Evolutionary conservation across 2,888 invertebrate genomes (phyloP).

Genomic region (Drosophila lacicola): DNA sequence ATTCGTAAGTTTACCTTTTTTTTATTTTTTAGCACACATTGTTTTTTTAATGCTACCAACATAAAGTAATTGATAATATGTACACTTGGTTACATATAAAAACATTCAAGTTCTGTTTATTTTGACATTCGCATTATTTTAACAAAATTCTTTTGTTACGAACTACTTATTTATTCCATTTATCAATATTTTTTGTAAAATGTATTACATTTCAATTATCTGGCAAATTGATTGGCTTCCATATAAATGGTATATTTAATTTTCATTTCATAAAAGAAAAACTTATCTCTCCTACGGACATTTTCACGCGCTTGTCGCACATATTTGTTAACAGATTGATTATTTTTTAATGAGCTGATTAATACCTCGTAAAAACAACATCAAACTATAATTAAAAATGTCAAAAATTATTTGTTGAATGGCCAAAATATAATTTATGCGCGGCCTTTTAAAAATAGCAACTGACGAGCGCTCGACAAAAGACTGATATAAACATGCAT

Average conservation of each 20-base stretch:
- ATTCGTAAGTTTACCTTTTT: not conserved
- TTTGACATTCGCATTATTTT: too few species aligned
- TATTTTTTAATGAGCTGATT: constrained; percentile 53
- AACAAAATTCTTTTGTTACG: not conserved
- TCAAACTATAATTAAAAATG: constrained; percentile 39
- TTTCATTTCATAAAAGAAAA: constrained; percentile 8
- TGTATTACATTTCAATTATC: not conserved
- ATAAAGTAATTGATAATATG: too few species aligned
- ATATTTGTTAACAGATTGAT: constrained; percentile 59
- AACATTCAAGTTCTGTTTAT: too few species aligned
- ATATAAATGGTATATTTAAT: not conserved
- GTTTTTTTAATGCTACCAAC: too few species aligned
- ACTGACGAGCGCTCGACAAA: constrained; percentile 16
- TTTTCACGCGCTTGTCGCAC: constrained; percentile 17
- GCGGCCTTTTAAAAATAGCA: constrained; percentile 56
- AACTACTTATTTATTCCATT: not conserved
- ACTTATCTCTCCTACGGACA: constrained; percentile 8
- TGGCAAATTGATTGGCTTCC: not conserved
- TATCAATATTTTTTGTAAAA: not conserved
- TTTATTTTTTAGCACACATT: not conserved
- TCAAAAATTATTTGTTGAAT: constrained; percentile 22
- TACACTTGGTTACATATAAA: too few species aligned
- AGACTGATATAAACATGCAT: constrained; percentile 9
- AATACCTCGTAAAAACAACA: constrained; percentile 39
- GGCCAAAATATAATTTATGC: constrained; percentile 47